These are phyloP conservation scores for Scomberomorus guttatus DNA, from an alignment of 2,797 vertebrate genomes.

Conservation along the genomic window DNA sequence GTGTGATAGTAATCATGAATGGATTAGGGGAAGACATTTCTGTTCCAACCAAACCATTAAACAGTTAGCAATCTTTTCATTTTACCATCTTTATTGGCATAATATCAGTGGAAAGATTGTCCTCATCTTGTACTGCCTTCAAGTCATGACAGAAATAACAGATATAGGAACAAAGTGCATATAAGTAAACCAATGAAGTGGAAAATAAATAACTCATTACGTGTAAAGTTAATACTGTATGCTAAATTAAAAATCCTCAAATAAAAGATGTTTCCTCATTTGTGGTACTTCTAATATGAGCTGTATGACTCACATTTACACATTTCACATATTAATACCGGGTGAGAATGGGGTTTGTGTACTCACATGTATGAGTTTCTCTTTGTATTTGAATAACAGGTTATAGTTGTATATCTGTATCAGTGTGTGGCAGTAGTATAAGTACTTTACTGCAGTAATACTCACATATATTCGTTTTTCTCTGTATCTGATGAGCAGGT, in stretches of 20 bases:
- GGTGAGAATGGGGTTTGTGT: neutral
- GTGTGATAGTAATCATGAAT: too few relatives aligned
- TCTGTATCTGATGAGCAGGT: conserved; percentile 95
- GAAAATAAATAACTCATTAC: neutral
- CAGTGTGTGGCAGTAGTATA: conserved; percentile 10
- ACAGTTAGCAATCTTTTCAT: neutral
- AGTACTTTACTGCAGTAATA: conserved; percentile 59
- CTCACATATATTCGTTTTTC: conserved; percentile 96
- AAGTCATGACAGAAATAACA: neutral
- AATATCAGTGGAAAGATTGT: neutral
- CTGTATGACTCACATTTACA: neutral
- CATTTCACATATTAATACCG: too few relatives aligned
- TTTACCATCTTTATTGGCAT: neutral
- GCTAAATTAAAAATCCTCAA: too few relatives aligned
- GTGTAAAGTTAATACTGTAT: neutral
- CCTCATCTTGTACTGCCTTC: neutral
- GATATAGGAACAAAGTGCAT: neutral
- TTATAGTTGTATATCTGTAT: conserved; percentile 70
- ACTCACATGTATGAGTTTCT: conserved; percentile 93
- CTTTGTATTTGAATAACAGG: conserved; percentile 94
- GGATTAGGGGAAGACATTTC: neutral
- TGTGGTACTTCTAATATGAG: neutral
- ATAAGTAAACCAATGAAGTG: neutral
- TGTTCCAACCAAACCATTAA: neutral
- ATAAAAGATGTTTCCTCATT: neutral